Evolutionary conservation across 2,113 vertebrate genomes (phyloP).

Genomic region (Nothobranchius kuhntae): DNA sequence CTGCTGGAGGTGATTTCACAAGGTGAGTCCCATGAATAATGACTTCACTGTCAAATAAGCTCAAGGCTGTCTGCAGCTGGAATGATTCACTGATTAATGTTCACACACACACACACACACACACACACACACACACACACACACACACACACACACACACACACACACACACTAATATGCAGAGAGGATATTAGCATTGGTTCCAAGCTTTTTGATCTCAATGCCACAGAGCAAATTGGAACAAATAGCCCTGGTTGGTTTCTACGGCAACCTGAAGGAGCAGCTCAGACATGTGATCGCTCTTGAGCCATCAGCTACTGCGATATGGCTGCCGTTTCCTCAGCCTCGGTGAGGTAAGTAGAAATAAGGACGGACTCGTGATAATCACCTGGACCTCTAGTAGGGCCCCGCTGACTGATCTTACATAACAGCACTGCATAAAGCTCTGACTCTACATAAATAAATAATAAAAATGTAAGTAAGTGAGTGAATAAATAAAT

Average conservation of each 20-base stretch:
- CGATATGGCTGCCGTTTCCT: constrained; percentile 31
- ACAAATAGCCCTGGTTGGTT: constrained; percentile 72
- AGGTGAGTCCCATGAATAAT: constrained; percentile 46
- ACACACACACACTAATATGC: constrained; percentile 40
- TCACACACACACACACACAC: not conserved
- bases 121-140: not conserved
- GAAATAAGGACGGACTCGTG: constrained; percentile 2
- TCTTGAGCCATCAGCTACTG: constrained; percentile 32
- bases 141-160: not conserved
- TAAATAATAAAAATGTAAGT: too few relatives aligned
- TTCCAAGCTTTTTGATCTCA: constrained; percentile 57
- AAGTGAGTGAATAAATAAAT: too few relatives aligned
- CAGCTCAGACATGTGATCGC: constrained; percentile 34
- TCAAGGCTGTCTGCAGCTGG: constrained; percentile 5
- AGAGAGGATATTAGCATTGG: constrained; percentile 38
- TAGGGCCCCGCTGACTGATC: not conserved
- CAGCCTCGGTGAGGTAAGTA: constrained; percentile 5
- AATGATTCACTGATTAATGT: constrained; percentile 22
- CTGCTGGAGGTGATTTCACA: constrained; percentile 17
- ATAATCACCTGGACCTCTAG: not conserved
- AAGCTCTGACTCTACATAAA: too few relatives aligned
- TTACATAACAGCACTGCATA: too few relatives aligned
- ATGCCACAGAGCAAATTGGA: constrained; percentile 64
- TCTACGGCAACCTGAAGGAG: constrained; percentile 72
- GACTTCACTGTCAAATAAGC: constrained; percentile 52